Evolutionary conservation across 2,888 invertebrate species (phyloP).

Genomic region (Pollenia amentaria): DNA sequence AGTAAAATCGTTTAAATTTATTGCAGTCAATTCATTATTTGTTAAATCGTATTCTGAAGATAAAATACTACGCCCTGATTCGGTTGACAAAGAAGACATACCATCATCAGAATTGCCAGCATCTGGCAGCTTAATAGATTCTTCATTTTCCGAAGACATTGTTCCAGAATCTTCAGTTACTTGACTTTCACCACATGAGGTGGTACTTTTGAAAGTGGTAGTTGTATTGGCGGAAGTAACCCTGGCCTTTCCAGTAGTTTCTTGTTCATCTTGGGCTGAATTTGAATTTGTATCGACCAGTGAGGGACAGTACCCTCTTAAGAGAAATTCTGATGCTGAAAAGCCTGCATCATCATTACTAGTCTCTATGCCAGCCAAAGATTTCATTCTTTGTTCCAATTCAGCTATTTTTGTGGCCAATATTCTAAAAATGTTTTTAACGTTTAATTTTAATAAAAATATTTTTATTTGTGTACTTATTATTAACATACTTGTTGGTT

Average conservation of each 20-base stretch:
- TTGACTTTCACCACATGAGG: slow-evolving; percentile 81
- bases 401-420: slow-evolving; percentile 92
- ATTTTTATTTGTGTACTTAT: not conserved
- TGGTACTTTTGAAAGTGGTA: slow-evolving; percentile 78
- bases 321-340: slow-evolving; percentile 87
- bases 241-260: slow-evolving; percentile 67
- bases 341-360: slow-evolving; percentile 77
- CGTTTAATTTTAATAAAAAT: not conserved
- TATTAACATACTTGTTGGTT: slow-evolving; percentile 89
- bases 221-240: slow-evolving; percentile 76
- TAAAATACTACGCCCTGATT: slow-evolving; percentile 81
- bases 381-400: slow-evolving; percentile 90
- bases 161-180: slow-evolving; percentile 84
- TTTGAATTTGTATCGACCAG: slow-evolving; percentile 84
- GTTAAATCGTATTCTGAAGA: slow-evolving; percentile 83
- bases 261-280: slow-evolving; percentile 35
- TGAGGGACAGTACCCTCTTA: slow-evolving; percentile 87
- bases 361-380: slow-evolving; percentile 85
- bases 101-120: slow-evolving; percentile 80
- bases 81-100: slow-evolving; percentile 82
- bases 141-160: slow-evolving; percentile 80
- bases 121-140: slow-evolving; percentile 78
- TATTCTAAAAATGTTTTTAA: slow-evolving; percentile 86
- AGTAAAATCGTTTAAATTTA: slow-evolving; percentile 76
- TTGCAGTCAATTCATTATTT: slow-evolving; percentile 75